Evolutionary conservation across 2,888 invertebrate genomes (phyloP), one percentile per base, ranked within the genome.

Genomic region (Megamerina dolium): DNA sequence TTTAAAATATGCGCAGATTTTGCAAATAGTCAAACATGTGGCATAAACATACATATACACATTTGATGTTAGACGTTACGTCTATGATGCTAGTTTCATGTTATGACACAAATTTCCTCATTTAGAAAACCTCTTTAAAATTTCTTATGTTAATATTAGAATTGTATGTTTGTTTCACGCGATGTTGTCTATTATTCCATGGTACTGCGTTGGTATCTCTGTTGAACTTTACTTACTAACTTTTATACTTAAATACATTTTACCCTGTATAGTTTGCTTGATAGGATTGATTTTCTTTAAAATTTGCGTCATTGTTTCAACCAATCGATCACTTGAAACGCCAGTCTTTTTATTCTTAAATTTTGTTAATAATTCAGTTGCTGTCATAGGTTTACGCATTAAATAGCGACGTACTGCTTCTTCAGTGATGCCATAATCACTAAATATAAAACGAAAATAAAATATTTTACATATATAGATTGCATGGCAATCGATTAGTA

Each of bases 321-420:
- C 93, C 45, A 96, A 78, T 44, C 93, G 87, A 51, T 95, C 91
- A 53, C 88, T 89, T 43, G 85, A 85, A 37, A 94, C 79, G 4
- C 92, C 92, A 9, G 89, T 88, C 61, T 92, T 89, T 72, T 94
- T 93, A 29, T 88, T 88, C 67, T 92, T 93, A 75, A 96, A 93
- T 74, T 96, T 96, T 52, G 92, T 91, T 32, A 96, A 73, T 23
- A 96, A 75, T 64, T 97, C 96, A 0, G 92, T 96, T 0, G 96
- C 90, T 0, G 97, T 97, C 87, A 97, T 94, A 1, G 97, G 99
- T 64, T 97, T 97, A 9, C 97, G 81, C 70, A 89, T 87, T 23
- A 99, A 75, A 73, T 99, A 97, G 13, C 95, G 82, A 3, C 95
- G 78, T 5, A 99, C 93, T 0, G 92, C 88, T 59, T 95, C 95